Base-by-base conservation (phyloP, 2,797 vertebrate species). In the Xenopus petersii region DNA sequence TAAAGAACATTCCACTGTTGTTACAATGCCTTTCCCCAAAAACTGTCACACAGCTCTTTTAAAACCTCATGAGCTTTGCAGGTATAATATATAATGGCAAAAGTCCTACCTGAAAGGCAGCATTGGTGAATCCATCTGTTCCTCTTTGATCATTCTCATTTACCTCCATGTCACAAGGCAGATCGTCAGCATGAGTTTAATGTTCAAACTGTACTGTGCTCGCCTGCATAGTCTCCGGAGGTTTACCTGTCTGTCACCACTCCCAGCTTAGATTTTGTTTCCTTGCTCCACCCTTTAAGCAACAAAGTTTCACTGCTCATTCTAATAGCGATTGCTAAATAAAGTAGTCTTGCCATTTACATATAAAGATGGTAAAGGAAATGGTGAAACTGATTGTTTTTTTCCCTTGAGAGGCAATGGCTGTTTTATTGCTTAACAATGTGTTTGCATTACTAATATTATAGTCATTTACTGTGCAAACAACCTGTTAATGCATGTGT, bases 31-130 rank as follows among this genome's bases (percentile, higher is more conserved):
- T 42, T 42, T 42, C 36, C 36, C 36, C 36, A 42, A 42, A 4
- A 42, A 42, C 36, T 42, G 36, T 42, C 36, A 42, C 36, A 42
- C 36, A 42, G 36, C 36, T 42, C 36, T 42, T 42, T 2, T 42
- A 42, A 42, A 36, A 42, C 6, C 8, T 42, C 36, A 42, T 42
- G 36, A 6, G 8, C 4, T 42, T 9, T 42, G 36, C 36, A 42
- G 36, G 8, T 42, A 42, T 42, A 42, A 3, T 42, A 9, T 42
- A 42, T 42, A 42, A 42, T 42, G 36, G 3, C 33, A 36, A 36
- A 1, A 36, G 33, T 42, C 88, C 82, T 82, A 93, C 91, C 91
- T 89, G 86, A 79, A 89, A 92, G 33, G 80, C 79, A 46, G 75
- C 8, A 60, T 91, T 91, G 59, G n/a, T 73, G 49, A 64, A 67